Evolutionary conservation across 37 sponge, comb jelly and placozoan genomes (phyloP), one percentile per base, ranked within the genome.

Genomic region (Hormiphora californensis): DNA sequence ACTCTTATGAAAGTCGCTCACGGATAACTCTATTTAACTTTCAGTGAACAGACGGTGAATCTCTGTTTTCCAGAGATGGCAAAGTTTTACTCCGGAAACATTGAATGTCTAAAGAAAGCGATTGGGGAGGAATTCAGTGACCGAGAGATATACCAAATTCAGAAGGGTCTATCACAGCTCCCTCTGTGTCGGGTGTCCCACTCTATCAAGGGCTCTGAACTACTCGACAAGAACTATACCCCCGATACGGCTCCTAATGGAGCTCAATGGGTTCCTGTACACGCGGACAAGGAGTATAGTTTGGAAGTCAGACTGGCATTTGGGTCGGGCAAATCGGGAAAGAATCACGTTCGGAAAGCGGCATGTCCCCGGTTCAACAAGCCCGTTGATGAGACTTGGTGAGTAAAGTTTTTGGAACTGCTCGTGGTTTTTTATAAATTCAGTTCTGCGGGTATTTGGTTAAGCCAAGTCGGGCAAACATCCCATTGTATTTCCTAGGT

Each of bases 321-420:
- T 54, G 49, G 89, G 37, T 85, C 57, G 7, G 85, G 86, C 23
- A 85, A 63, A 44, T 61, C 54, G 28, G 17, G 68, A 9, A 32
- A 39, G 15, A 32, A 46, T 15, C 65, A 46, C 38, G 65, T 53
- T 40, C 22, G 65, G 34, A 88, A 51, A 17, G 44, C 78, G 32
- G 4, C 17, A 9, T 34, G 92, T 51, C 98, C 94, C 0, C 69
- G 85, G 9, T 97, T 94, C 54, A 91, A 92, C 23, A 97, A 97
- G 51, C 55, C 91, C 8, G 94, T 94, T 63, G 93, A 94, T 54
- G 98, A 97, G 85, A 93, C 95, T 1, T 97, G 98, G 98, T 97
- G n/a, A n/a, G n/a, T n/a, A n/a, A n/a, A n/a, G n/a, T n/a, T n/a
- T n/a, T n/a, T n/a, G n/a, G n/a, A n/a, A n/a, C n/a, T n/a, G n/a